Base-by-base conservation (phyloP, 2,888 invertebrate genomes). In the Trichopoda pennipes region DNA sequence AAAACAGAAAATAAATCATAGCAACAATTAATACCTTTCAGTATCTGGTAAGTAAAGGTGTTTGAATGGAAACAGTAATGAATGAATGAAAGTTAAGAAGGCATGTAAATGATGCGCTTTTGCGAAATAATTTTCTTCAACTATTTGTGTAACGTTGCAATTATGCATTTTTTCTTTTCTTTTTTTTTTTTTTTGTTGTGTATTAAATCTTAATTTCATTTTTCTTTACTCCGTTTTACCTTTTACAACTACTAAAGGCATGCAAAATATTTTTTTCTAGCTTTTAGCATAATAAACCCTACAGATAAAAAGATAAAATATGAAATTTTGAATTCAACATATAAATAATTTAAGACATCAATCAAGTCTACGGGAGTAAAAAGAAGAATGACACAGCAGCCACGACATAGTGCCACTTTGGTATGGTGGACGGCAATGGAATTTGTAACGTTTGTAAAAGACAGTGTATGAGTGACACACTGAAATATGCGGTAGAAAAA, bases 21-120 rank as follows among this genome's bases (percentile, higher is more conserved):
- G 9, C 12, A 60, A 38, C 17, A 69, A 35, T 35, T 17, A 14
- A 69, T 44, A 35, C 32, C 6, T 69, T 69, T 19, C 47, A 51
- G 7, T 1, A 2, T 8, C 35, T 76, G 44, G 12, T 28, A 3
- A 3, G 42, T 23, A 68, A 14, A 51, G 21, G 42, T 58, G 49
- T 66, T 72, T 66, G 72, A 23, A 64, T 58, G 38, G 61, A 73
- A 75, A 53, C n/a, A 68, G 47, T 60, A 68, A 60, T 23, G 53
- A 74, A 78, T 69, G 77, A 77, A 73, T 69, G 77, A 77, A 73
- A 77, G 77, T 81, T 61, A 4, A 28, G 28, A 60, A 61, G 70
- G 60, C 64, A 78, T 78, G 81, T 74, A 78, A 81, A 78, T 75
- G 76, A 78, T 81, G 68, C 56, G 68, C 73, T 56, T 77, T 72